Evolutionary conservation across 2,113 vertebrate species (phyloP), one percentile per base, ranked within the genome.

Genomic region (Camelus dromedarius): DNA sequence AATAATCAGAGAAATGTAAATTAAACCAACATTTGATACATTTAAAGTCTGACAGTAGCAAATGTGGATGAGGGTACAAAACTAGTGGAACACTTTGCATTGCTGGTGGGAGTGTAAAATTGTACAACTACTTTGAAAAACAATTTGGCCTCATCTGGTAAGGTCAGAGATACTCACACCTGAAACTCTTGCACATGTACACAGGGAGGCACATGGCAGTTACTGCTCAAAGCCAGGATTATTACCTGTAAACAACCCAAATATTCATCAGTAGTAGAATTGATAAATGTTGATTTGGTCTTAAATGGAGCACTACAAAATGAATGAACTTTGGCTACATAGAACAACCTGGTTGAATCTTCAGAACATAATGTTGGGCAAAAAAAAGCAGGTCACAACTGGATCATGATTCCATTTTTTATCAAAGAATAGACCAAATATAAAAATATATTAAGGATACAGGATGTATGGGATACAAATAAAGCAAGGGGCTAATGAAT

Each of bases 401-500:
- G 56, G n/a, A 75, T 93, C 84, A 81, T 62, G 3, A 48, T 95
- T 91, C 30, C 28, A 32, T 75, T 96, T 96, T 95, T 92, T 67
- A 90, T 90, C 5, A 16, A 75, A 60, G 91, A 90, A 80, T 54
- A 80, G 58, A 50, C 60, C 87, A 35, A 94, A 42, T 64, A 52
- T 77, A 86, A 82, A 70, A 58, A 26, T 67, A n/a, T 6, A 79
- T 46, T 89, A 85, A 83, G 87, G 69, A 69, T 81, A 30, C 9
- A 80, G 32, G 81, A 62, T 91, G 10, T 76, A 38, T 81, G 26
- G 64, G n/a, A 16, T 95, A 75, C 72, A 92, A 62, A 88, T 38
- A 77, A 66, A 30, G 79, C 75, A n/a, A 92, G 58, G 32, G 32
- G 19, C 58, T 73, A 13, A 58, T 92, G 75, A 93, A 81, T 56